Evolutionary conservation across 35 echinoderm and acorn worm genomes (phyloP).

Genomic region (Strongylocentrotus purpuratus): DNA sequence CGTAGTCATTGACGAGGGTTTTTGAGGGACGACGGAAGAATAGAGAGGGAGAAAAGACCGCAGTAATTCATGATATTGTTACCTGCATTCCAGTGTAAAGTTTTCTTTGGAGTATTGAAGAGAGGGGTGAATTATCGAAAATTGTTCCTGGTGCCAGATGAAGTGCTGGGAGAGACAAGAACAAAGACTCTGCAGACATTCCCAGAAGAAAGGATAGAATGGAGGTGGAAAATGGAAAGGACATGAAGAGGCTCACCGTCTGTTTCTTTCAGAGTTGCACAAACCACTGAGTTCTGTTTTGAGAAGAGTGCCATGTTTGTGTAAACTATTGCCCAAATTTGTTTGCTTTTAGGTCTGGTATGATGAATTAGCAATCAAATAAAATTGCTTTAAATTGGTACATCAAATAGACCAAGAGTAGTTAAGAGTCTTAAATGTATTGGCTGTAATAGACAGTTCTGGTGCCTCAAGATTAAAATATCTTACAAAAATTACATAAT

Average conservation of each 20-base stretch:
- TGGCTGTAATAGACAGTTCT: no score
- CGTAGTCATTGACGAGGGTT: slow-evolving; percentile 11
- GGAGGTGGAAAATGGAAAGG: neutral
- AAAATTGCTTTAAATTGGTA: slow-evolving; percentile 6
- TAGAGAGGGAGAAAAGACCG: neutral
- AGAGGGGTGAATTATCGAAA: slow-evolving; percentile 40
- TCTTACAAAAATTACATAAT: no score
- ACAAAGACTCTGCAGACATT: neutral
- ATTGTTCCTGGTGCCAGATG: slow-evolving; percentile 13
- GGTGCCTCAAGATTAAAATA: no score
- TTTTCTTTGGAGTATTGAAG: slow-evolving; percentile 21
- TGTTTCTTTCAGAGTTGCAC: neutral
- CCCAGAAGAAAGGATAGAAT: neutral
- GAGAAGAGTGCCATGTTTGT: slow-evolving; percentile 14
- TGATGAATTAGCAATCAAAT: neutral
- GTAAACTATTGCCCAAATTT: neutral
- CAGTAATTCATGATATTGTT: neutral
- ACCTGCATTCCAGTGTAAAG: neutral
- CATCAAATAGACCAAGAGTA: neutral
- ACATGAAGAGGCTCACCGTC: neutral
- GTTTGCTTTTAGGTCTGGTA: neutral
- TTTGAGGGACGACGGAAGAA: neutral
- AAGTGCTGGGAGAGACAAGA: neutral
- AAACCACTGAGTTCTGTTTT: neutral
- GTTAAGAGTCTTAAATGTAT: neutral